Evolutionary conservation across 2,113 vertebrate genomes (phyloP), one percentile per base, ranked within the genome.

Genomic region (Sphyrna mokarran): DNA sequence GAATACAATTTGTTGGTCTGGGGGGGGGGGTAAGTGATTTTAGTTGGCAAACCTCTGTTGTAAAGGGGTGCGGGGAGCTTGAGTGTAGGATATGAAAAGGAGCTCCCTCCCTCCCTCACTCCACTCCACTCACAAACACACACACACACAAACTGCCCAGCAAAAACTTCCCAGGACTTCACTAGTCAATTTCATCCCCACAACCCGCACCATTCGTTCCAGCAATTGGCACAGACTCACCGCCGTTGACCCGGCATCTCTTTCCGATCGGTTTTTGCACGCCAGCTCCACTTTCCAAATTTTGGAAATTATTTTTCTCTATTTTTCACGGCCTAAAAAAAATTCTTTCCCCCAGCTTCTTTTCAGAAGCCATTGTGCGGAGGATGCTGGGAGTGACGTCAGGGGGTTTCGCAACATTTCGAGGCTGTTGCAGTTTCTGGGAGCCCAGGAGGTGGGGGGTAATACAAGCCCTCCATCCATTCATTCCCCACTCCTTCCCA

Each of bases 351-450:
- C 48, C 97, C 96, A 97, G 97, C 98, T 98, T 97, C 98, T 96
- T 96, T 96, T 97, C 97, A 97, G 96, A 96, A 98, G 97, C 97
- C 97, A 96, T 97, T 98, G 98, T 97, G 98, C 98, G 98, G 97
- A 97, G 98, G 97, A 98, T 98, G 98, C 97, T 98, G 98, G 97
- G 98, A 98, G 98, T 97, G 98, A 98, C 98, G 98, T 98, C 98
- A 98, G 96, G 96, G 97, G 98, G 97, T 97, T 98, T 98, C 97
- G 58, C 95, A 97, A 97, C 89, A 66, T 93, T 54, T 93, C 16
- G 33, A 66, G 89, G 89, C 89, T 91, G 87, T 58, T 63, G 48
- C 86, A 54, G 80, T 10, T 89, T 48, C 86, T 89, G 86, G 48
- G 86, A 58, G 87, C n/a, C 87, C 48, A 29, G 87, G 54, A 90